Evolutionary conservation across 2,797 vertebrate genomes (phyloP).

Genomic region (Oophaga sylvatica): DNA sequence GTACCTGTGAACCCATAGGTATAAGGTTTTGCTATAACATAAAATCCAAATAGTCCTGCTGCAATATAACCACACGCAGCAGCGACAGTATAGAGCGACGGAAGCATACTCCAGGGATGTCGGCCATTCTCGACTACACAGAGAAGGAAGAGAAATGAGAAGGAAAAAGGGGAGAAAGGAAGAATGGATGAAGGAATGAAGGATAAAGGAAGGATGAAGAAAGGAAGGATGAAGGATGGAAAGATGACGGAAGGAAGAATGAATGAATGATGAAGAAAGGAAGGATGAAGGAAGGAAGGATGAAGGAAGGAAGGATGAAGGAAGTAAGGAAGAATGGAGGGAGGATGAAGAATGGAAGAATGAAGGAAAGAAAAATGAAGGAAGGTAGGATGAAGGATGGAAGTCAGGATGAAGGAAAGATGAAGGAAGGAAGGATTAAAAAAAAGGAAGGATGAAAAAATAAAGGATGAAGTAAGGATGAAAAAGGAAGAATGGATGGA

Average conservation of each 20-base stretch:
- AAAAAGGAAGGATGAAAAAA: no score
- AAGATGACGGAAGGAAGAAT: not conserved
- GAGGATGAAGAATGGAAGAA: no score
- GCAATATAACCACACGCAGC: not conserved
- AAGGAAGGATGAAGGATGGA: not conserved
- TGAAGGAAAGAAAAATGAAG: no score
- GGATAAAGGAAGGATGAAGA: not conserved
- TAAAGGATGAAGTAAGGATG: no score
- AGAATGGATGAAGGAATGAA: not conserved
- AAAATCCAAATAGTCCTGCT: not conserved
- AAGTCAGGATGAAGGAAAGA: no score
- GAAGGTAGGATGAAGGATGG: not conserved
- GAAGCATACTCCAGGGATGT: not conserved
- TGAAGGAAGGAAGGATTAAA: no score
- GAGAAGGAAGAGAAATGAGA: not conserved
- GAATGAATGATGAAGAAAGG: not conserved
- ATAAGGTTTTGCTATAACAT: not conserved
- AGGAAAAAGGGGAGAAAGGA: not conserved
- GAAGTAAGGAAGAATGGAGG: not conserved
- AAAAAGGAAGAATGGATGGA: no score
- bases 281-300: not conserved
- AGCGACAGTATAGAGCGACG: not conserved
- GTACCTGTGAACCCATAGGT: not conserved
- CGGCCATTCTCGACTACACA: not conserved
- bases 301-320: not conserved